Base-by-base conservation (phyloP, 1,140 invertebrate species). In the Drosophila kanapiae region DNA sequence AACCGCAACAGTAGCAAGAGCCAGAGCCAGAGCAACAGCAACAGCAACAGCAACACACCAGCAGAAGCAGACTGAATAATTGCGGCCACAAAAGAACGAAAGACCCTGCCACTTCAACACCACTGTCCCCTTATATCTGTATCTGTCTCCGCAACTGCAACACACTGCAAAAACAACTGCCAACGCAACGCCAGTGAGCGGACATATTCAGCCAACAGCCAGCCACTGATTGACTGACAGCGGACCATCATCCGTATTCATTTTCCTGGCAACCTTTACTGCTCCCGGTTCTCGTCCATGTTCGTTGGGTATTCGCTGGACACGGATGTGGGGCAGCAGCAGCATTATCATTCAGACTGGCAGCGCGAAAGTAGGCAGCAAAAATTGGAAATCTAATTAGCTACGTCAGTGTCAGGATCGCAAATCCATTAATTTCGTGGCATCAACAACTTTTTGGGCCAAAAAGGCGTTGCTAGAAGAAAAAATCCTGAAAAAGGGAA, bases 381-480 rank as follows among this genome's bases (percentile, higher is more conserved):
- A 35, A 54, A 58, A 61, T 67, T 77, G 74, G 63, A 69, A 78
- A 61, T 69, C 74, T 69, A 78, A 78, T 78, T 78, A 78, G 75
- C 48, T 27, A 77, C 56, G 75, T 78, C 74, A 78, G 57, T 69
- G 74, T 77, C 75, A 78, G 56, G 31, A 69, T 38, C 63, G 65
- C 42, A 42, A 60, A 69, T 78, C 57, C 75, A 77, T 77, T 77
- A 77, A 76, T 58, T 68, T 68, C 49, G 37, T 42, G 51, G 35
- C 40, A 54, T 69, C 75, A 77, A 76, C 37, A 23, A 54, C 62
- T 45, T 68, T 53, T 53, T 31, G 67, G 29, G n/a, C 72, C 62
- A 58, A 62, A 65, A 61, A 78, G 63, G 74, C 74, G 74, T 78
- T 78, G 56, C 75, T 77, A 11, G 27, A 31, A 31, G 51, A 64